These are phyloP conservation scores for Forbesichthys agassizii DNA, from an alignment of 2,113 vertebrate species.

Conservation along the genomic window DNA sequence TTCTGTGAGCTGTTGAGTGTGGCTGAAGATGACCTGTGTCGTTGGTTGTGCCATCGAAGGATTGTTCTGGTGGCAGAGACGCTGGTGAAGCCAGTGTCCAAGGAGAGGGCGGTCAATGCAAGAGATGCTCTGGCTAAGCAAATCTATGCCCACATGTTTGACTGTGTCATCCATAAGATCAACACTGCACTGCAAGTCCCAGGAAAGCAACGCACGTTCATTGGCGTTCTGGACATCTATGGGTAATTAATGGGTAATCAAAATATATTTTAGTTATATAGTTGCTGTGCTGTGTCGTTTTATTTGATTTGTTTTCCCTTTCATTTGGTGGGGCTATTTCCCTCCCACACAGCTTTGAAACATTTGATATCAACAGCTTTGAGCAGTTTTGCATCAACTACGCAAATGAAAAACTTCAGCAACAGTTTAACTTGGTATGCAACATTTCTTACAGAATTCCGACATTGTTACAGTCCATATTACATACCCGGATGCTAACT, in stretches of 20 bases:
- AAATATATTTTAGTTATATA: neutral
- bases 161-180: slow-evolving; percentile 88
- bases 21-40: slow-evolving; percentile 63
- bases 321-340: neutral
- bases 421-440: slow-evolving; percentile 96
- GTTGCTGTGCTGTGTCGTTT: neutral
- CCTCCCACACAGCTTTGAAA: slow-evolving; percentile 87
- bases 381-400: slow-evolving; percentile 99
- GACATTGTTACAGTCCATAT: neutral
- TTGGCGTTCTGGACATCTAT: slow-evolving; percentile 97
- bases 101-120: slow-evolving; percentile 81
- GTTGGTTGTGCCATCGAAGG: slow-evolving; percentile 88
- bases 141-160: slow-evolving; percentile 91
- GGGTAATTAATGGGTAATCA: slow-evolving; percentile 76
- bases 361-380: slow-evolving; percentile 97
- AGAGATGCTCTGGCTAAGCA: slow-evolving; percentile 94
- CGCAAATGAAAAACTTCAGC: slow-evolving; percentile 96
- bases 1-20: slow-evolving; percentile 88
- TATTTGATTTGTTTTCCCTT: slow-evolving; percentile 1
- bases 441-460: neutral
- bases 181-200: slow-evolving; percentile 86
- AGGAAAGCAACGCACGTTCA: slow-evolving; percentile 90
- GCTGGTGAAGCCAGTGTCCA: slow-evolving; percentile 86
- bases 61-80: slow-evolving; percentile 86
- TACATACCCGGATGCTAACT: neutral